Evolutionary conservation across 2,113 vertebrate genomes (phyloP), one percentile per base, ranked within the genome.

Genomic region (Platichthys stellatus): DNA sequence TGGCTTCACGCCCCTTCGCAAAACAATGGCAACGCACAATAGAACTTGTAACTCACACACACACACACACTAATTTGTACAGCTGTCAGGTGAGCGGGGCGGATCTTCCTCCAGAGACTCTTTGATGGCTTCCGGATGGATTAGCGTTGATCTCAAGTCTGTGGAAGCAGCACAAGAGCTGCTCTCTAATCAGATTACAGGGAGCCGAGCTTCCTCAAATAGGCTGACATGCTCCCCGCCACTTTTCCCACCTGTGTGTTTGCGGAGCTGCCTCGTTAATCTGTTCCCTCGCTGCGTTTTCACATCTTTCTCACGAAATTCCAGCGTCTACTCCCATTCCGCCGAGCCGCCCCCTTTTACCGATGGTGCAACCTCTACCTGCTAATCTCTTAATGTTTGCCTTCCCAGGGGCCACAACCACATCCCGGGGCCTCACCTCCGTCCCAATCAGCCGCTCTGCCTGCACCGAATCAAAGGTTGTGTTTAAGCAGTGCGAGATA

Each of bases 31-130:
- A 54, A 54, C 35, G 18, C 60, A 76, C 72, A 71, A 23, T 1
- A 45, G 31, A 43, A 15, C 15, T 20, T 9, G 8, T 63, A 40
- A 71, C 54, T 53, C 26, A 61, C 60, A 58, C 60, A 58, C 54
- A 57, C 26, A 61, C 60, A 58, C 60, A 58, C 63, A 35, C 49
- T 71, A 67, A 74, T 78, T 57, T 59, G 60, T 70, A n/a, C 87
- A 90, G 85, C 89, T 88, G 90, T 90, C 88, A 90, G 90, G 82
- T 90, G 89, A 83, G 66, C 26, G 0, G 75, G 72, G 79, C 38
- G 77, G 81, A 63, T 74, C 75, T 66, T 65, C 83, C 78, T 78
- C 66, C 63, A 21, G 74, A 83, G 76, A 66, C 69, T 35, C 76
- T 86, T 87, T 86, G 85, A 84, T 83, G 75, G 70, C 20, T 82